phyloP scores from a whole-genome alignment of 2,888 invertebrate genomes.

The Caenorhabditis sp. region DNA sequence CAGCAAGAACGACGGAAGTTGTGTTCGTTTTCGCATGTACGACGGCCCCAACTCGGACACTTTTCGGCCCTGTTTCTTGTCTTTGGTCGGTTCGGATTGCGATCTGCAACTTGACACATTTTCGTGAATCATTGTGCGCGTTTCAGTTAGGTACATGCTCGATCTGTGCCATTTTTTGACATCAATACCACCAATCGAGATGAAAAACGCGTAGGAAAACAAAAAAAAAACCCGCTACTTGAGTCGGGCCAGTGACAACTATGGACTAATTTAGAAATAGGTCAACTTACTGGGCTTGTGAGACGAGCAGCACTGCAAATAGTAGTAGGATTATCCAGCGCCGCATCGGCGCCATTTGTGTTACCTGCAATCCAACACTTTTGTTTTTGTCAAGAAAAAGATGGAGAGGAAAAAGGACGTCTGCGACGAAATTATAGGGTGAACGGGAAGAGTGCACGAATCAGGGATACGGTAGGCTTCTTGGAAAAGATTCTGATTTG shows the following conservation, averaged over 20 bases:
- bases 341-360: slow-evolving; percentile 60
- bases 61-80: slow-evolving; percentile 54
- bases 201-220: no score
- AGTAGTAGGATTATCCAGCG: slow-evolving; percentile 54
- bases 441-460: no score
- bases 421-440: neutral
- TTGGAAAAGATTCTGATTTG: no score
- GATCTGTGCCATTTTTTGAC: no score
- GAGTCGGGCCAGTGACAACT: no score
- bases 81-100: slow-evolving; percentile 55
- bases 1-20: slow-evolving; percentile 22
- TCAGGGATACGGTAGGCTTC: no score
- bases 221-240: neutral
- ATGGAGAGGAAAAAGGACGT: no score
- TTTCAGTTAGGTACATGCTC: no score
- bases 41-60: slow-evolving; percentile 50
- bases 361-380: slow-evolving; percentile 36
- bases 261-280: no score
- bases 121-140: no score
- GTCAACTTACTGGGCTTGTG: slow-evolving; percentile 35
- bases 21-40: slow-evolving; percentile 56
- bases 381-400: neutral
- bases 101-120: slow-evolving; percentile 23
- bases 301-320: slow-evolving; percentile 48
- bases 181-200: no score